Percentiles rank a stretch among this genome's conserved stretches.
Evolutionary conservation across 2,113 vertebrate genomes (phyloP).

Genomic region (Cyprinus carpio): DNA sequence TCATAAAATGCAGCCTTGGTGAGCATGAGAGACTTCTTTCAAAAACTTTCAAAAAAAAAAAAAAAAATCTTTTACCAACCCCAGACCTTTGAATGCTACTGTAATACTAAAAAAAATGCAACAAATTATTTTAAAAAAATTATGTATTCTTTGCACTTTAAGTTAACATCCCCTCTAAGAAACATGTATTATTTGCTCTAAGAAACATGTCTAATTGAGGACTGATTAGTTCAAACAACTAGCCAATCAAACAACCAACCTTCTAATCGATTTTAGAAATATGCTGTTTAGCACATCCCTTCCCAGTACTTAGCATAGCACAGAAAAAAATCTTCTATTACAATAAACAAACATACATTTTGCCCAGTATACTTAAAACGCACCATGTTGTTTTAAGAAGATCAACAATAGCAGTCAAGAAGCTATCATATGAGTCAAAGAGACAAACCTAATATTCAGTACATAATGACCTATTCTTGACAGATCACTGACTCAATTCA

Average conservation of each 20-base stretch:
- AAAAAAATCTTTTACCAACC: background rate
- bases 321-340: background rate
- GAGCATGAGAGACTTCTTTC: too few species aligned
- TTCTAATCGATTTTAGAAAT: background rate
- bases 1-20: too few species aligned
- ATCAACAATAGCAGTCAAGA: constrained; percentile 17
- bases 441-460: constrained; percentile 69
- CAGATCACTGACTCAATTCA: constrained; percentile 72
- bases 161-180: background rate
- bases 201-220: background rate
- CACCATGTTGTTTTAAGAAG: constrained; percentile 1
- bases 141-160: background rate
- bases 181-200: background rate
- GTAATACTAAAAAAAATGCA: too few species aligned
- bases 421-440: constrained; percentile 31
- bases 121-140: too few species aligned
- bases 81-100: background rate
- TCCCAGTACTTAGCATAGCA: background rate
- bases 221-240: too few species aligned
- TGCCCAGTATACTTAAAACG: background rate
- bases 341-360: background rate
- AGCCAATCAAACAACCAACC: background rate
- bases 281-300: background rate
- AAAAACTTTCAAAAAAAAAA: too few species aligned
- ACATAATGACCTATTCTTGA: constrained; percentile 70